These are phyloP conservation scores for Meandrina meandrites DNA, from an alignment of 92 coral and sea anemone species.

Conservation along the genomic window DNA sequence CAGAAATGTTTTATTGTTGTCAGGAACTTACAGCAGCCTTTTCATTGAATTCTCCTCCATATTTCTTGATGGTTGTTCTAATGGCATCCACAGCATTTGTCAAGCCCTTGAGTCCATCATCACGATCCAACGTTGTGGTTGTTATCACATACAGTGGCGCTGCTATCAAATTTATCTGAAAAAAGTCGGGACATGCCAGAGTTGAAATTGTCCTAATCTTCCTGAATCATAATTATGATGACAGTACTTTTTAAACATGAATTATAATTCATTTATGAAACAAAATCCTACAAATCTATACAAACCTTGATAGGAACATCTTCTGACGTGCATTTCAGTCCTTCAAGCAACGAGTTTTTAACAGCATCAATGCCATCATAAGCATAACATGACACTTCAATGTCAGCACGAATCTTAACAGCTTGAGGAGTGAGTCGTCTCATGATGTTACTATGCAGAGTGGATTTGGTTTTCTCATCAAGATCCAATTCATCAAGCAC, in stretches of 20 bases:
- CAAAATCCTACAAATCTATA: neutral
- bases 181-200: too few relatives aligned
- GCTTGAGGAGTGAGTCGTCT: constrained; percentile 99
- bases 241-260: too few relatives aligned
- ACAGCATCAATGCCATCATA: constrained; percentile 99
- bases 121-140: constrained; percentile 94
- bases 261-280: too few relatives aligned
- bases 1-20: neutral
- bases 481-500: constrained; percentile 85
- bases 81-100: constrained; percentile 86
- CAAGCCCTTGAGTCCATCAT: constrained; percentile 89
- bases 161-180: constrained; percentile 94
- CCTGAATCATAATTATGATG: too few relatives aligned
- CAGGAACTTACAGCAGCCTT: constrained; percentile 88
- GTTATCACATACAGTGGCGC: constrained; percentile 96
- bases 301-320: constrained; percentile 92
- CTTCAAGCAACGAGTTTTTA: constrained; percentile 84
- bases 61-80: constrained; percentile 67
- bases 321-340: constrained; percentile 88
- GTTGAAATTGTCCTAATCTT: too few relatives aligned
- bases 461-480: constrained; percentile 88
- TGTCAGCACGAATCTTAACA: constrained; percentile 95
- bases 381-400: constrained; percentile 96
- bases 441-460: constrained; percentile 81
- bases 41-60: constrained; percentile 89